Percentiles rank a stretch among this genome's conserved stretches.
These are phyloP conservation scores for Pasiphila rectangulata DNA, from an alignment of 2,888 invertebrate species.

Conservation along the genomic window DNA sequence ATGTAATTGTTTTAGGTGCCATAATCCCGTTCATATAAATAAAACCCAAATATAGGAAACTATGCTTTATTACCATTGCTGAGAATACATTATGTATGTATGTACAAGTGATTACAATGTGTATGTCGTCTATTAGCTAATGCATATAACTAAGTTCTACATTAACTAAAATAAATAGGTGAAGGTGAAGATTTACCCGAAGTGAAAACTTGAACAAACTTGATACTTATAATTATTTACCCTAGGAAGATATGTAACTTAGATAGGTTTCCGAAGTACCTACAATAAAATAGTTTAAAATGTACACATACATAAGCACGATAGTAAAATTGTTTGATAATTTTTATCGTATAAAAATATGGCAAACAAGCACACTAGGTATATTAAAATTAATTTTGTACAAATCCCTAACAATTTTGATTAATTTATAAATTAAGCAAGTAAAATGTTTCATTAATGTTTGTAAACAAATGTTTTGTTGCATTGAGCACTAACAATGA, in stretches of 20 bases:
- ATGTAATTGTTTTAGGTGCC: background rate
- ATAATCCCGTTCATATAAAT: constrained; percentile 14
- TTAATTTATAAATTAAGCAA: constrained; percentile 13
- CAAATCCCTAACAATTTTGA: constrained; percentile 2
- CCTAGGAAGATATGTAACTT: too few species aligned
- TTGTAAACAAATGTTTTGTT: background rate
- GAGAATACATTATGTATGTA: constrained; percentile 19
- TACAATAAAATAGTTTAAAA: background rate
- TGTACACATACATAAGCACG: background rate
- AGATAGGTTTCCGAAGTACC: background rate
- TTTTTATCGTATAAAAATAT: constrained; percentile 44
- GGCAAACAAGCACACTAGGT: constrained; percentile 53
- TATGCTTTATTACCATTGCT: constrained; percentile 23
- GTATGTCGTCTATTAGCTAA: constrained; percentile 14
- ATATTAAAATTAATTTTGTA: constrained; percentile 15
- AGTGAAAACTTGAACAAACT: background rate
- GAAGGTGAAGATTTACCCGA: constrained; percentile 7
- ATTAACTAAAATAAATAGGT: constrained; percentile 29
- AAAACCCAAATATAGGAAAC: constrained; percentile 29
- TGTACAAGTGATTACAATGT: constrained; percentile 25
- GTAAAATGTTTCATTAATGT: background rate
- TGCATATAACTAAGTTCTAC: constrained; percentile 15
- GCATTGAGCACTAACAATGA: background rate
- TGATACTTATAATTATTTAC: too few species aligned
- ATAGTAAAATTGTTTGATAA: background rate